Percentiles rank a stretch among this genome's conserved stretches.
Conservation (phyloP, 2,797 vertebrate species). For the Coranthus polyacanthus region DNA sequence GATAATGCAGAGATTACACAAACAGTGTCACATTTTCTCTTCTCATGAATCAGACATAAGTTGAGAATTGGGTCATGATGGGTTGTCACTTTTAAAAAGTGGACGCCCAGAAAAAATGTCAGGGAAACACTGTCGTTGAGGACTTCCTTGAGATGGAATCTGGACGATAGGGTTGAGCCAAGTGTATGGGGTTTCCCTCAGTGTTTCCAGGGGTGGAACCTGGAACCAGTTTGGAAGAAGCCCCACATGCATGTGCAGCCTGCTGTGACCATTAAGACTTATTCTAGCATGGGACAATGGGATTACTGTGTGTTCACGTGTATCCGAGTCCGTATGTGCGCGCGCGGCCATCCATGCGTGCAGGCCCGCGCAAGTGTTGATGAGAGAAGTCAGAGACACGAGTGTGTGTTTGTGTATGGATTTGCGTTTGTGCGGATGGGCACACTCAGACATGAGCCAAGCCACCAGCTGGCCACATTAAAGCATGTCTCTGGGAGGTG, state of each 20-base stretch:
- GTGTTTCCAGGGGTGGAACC: slow-evolving; percentile 53
- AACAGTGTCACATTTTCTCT: too few relatives aligned
- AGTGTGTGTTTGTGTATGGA: slow-evolving; percentile 62
- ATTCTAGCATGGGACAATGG: slow-evolving; percentile 52
- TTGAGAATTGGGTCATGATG: too few relatives aligned
- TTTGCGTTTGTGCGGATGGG: slow-evolving; percentile 76
- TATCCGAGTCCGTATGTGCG: slow-evolving; percentile 14
- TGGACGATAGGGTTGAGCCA: slow-evolving; percentile 28
- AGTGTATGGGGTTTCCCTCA: slow-evolving; percentile 52
- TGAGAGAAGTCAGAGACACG: slow-evolving; percentile 50
- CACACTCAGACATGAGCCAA: slow-evolving; percentile 82
- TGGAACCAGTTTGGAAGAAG: slow-evolving; percentile 60
- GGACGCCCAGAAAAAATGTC: too few relatives aligned
- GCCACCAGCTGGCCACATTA: slow-evolving; percentile 85
- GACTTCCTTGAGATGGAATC: slow-evolving; percentile 16
- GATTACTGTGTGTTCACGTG: slow-evolving; percentile 42
- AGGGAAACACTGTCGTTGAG: neutral
- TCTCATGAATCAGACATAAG: too few relatives aligned
- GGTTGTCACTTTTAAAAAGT: too few relatives aligned
- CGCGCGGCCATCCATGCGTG: slow-evolving; percentile 32
- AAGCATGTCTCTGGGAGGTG: slow-evolving; percentile 78
- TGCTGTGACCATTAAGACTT: slow-evolving; percentile 56
- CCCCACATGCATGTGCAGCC: slow-evolving; percentile 43
- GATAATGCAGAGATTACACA: too few relatives aligned
- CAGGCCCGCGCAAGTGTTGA: slow-evolving; percentile 23